phyloP scores from a whole-genome alignment of 2,888 invertebrate genomes.

The Toxonevra muliebris region DNA sequence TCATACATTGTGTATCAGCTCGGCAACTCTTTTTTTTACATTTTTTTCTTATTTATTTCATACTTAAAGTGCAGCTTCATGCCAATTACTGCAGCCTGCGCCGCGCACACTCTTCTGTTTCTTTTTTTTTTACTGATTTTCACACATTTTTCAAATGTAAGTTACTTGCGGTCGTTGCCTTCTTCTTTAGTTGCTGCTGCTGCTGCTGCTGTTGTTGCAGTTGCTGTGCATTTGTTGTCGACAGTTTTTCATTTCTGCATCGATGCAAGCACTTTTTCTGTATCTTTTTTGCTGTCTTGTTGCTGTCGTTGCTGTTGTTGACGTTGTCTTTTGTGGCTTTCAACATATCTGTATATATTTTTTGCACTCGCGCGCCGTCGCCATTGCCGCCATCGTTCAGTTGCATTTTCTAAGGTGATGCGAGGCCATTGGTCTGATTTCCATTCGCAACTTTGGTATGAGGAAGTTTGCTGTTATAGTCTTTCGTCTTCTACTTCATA shows the following conservation, averaged over 20 bases:
- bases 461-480: slow-evolving; percentile 1
- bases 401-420: slow-evolving; percentile 59
- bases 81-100: slow-evolving; percentile 42
- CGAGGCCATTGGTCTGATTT: slow-evolving; percentile 61
- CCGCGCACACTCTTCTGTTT: slow-evolving; percentile 35
- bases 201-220: slow-evolving; percentile 25
- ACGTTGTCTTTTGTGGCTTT: slow-evolving; percentile 2
- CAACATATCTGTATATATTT: slow-evolving; percentile 10
- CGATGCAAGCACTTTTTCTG: neutral
- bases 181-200: slow-evolving; percentile 35
- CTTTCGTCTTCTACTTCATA: neutral
- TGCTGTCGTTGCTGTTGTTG: slow-evolving; percentile 14
- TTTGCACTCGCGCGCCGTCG: neutral
- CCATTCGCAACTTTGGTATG: slow-evolving; percentile 28
- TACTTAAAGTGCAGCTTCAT: slow-evolving; percentile 27
- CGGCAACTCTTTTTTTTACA: slow-evolving; percentile 37
- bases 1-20: slow-evolving; percentile 23
- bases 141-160: slow-evolving; percentile 64
- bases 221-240: neutral
- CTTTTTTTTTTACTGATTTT: slow-evolving; percentile 39
- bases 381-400: slow-evolving; percentile 35
- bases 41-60: slow-evolving; percentile 21
- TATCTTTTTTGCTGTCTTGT: slow-evolving; percentile 6
- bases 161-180: slow-evolving; percentile 65
- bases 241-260: neutral